Evolutionary conservation across 1,140 invertebrate species (phyloP).

Genomic region (Dendrolimus kikuchii): DNA sequence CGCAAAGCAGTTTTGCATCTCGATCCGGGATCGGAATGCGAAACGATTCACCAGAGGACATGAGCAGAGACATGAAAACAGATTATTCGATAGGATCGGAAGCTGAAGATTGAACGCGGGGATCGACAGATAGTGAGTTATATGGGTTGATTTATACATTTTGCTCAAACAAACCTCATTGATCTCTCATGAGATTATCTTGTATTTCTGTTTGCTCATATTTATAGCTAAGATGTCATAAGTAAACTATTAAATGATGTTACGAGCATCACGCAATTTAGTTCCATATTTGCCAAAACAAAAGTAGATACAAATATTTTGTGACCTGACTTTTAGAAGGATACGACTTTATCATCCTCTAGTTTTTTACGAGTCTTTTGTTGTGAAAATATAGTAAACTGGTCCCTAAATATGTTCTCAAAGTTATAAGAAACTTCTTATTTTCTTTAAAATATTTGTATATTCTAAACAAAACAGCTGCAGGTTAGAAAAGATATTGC

Average conservation of each 20-base stretch:
- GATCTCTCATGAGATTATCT: conserved; percentile 4
- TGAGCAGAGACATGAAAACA: conserved; percentile 47
- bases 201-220: conserved; percentile 11
- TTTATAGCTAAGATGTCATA: conserved; percentile 3
- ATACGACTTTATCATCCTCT: too few species aligned
- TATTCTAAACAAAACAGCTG: too few species aligned
- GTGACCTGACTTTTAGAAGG: not conserved
- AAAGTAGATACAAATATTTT: conserved; percentile 2
- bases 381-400: too few species aligned
- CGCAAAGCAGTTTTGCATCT: conserved; percentile 45
- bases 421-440: too few species aligned
- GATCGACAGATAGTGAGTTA: too few species aligned
- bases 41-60: conserved; percentile 53
- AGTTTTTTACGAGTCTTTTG: too few species aligned
- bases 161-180: conserved; percentile 22
- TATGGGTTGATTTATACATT: not conserved
- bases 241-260: too few species aligned
- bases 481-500: too few species aligned
- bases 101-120: conserved; percentile 36
- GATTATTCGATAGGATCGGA: conserved; percentile 55
- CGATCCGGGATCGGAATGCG: conserved; percentile 39
- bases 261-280: not conserved
- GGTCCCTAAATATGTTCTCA: too few species aligned
- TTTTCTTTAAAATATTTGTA: too few species aligned
- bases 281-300: not conserved